Conservation (phyloP, 2,113 vertebrate species). For the Cathartes aura region DNA sequence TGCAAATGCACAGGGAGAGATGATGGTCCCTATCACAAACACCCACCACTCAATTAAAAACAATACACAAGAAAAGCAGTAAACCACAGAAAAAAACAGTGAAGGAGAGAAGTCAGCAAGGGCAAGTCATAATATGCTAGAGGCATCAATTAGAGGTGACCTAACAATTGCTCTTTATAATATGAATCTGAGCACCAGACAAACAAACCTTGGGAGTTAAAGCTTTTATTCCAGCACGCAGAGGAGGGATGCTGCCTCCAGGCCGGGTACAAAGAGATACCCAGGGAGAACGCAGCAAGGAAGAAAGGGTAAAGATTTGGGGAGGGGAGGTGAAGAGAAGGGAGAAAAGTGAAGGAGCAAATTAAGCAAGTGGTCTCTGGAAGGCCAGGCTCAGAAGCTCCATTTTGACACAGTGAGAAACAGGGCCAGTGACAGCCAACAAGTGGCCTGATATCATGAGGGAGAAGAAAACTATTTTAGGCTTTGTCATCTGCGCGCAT, state of each 20-base stretch:
- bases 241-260: background rate
- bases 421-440: background rate
- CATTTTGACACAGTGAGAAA: rapidly evolving
- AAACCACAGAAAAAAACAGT: background rate
- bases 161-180: background rate
- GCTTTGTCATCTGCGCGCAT: background rate
- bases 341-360: background rate
- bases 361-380: background rate
- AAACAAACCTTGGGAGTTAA: background rate
- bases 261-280: background rate
- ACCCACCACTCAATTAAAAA: too few species aligned
- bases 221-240: background rate
- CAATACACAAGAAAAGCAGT: background rate
- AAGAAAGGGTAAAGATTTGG: background rate
- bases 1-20: background rate
- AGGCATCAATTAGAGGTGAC: background rate
- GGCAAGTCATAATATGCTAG: background rate
- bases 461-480: slow-evolving; percentile 40
- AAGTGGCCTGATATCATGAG: background rate
- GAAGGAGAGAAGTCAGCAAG: background rate
- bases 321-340: background rate
- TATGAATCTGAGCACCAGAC: rapidly evolving
- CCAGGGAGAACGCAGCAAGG: background rate
- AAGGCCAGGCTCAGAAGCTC: background rate
- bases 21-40: background rate